phyloP scores from a whole-genome alignment of 2,888 invertebrate genomes.

The Boloria selene region DNA sequence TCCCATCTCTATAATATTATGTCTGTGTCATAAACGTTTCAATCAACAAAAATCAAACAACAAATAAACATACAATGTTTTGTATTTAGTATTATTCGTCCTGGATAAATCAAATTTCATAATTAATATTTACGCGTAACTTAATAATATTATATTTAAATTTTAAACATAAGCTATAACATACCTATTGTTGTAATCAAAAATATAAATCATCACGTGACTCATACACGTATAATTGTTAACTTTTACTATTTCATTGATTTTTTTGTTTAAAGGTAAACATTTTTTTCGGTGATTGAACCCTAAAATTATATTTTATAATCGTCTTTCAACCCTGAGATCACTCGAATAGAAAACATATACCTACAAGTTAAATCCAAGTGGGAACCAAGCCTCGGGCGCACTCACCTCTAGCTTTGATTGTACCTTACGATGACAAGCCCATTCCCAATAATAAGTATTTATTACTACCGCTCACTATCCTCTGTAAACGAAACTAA shows the following conservation, averaged over 20 bases:
- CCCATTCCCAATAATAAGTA: constrained; percentile 74
- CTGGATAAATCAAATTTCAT: too few species aligned
- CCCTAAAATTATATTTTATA: constrained; percentile 27
- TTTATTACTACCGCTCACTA: constrained; percentile 63
- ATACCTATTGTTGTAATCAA: too few species aligned
- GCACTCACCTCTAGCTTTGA: constrained; percentile 66
- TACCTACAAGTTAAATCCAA: constrained; percentile 48
- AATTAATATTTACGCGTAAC: too few species aligned
- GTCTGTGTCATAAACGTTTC: too few species aligned
- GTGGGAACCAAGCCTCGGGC: constrained; percentile 73
- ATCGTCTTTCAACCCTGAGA: constrained; percentile 36
- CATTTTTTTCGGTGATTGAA: constrained; percentile 6
- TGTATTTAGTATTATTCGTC: too few species aligned
- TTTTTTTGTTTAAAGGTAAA: too few species aligned
- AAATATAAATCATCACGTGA: too few species aligned
- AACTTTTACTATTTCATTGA: neutral
- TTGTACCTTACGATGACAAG: constrained; percentile 80
- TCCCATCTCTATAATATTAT: too few species aligned
- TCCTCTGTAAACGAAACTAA: constrained; percentile 37
- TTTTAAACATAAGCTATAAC: too few species aligned
- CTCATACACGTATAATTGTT: neutral
- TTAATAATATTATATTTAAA: too few species aligned
- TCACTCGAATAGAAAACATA: constrained; percentile 47
- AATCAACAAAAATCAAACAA: too few species aligned
- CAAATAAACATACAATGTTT: too few species aligned